Conservation (phyloP, 2,888 invertebrate genomes). For the Aricia artaxerxes region DNA sequence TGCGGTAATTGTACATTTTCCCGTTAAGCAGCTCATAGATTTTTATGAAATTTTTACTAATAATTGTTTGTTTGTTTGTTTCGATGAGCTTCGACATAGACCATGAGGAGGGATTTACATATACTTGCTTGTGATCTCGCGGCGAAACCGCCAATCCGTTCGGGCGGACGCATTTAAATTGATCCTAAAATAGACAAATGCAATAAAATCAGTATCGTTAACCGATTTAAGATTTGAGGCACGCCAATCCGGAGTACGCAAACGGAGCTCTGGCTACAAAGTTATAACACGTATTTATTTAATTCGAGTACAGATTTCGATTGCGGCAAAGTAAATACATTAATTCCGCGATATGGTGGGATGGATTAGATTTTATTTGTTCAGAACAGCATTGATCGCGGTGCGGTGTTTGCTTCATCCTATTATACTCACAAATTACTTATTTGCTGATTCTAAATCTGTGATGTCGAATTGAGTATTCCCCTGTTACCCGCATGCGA, state of each 20-base stretch:
- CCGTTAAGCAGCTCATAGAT: too few species aligned
- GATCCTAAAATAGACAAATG: too few species aligned
- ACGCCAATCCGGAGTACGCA: not conserved
- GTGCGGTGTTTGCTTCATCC: constrained; percentile 10
- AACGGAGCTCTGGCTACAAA: not conserved
- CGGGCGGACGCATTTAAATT: too few species aligned
- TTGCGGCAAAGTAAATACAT: not conserved
- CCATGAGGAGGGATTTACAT: too few species aligned
- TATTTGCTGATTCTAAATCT: constrained; percentile 18
- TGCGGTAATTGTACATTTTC: too few species aligned
- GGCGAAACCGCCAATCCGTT: too few species aligned
- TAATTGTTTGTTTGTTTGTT: too few species aligned
- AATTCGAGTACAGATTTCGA: constrained; percentile 5
- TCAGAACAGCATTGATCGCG: constrained; percentile 16
- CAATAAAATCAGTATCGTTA: too few species aligned
- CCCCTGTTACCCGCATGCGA: not conserved
- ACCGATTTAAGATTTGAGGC: too few species aligned
- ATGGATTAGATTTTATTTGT: constrained; percentile 27
- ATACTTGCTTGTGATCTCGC: too few species aligned
- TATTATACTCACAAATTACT: constrained; percentile 18
- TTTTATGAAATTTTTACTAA: too few species aligned
- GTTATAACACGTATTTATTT: not conserved
- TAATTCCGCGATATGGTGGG: constrained; percentile 7
- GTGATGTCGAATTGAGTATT: not conserved
- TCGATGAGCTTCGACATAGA: too few species aligned